These are phyloP conservation scores for Venturia canescens DNA, from an alignment of 1,140 invertebrate genomes.

Conservation along the genomic window DNA sequence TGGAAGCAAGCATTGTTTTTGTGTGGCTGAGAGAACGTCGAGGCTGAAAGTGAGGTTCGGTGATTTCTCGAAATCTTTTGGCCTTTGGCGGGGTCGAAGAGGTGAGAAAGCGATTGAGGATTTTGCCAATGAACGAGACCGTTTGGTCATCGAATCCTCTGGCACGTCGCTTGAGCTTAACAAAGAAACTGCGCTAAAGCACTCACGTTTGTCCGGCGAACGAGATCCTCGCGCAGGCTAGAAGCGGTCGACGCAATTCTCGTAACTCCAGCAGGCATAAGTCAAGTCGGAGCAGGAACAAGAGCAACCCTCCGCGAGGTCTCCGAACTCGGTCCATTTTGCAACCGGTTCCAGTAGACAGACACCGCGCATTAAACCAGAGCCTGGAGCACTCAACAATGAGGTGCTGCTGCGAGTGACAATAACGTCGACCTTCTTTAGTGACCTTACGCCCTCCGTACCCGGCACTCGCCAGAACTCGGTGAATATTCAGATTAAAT, in stretches of 20 bases:
- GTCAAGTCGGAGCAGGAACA: conserved; percentile 22
- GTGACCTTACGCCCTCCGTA: conserved; percentile 18
- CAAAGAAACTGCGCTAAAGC: background rate
- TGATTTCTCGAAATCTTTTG: no score
- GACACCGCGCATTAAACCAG: background rate
- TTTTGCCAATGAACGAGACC: no score
- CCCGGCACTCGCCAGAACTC: background rate
- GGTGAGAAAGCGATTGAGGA: no score
- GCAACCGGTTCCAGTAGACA: conserved; percentile 39
- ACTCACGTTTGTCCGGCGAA: conserved; percentile 13
- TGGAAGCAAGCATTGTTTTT: no score
- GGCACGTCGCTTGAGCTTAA: no score
- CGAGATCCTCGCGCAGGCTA: conserved; percentile 18
- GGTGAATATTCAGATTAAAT: conserved; percentile 41
- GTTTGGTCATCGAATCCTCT: no score
- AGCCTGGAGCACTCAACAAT: background rate
- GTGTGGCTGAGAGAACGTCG: no score
- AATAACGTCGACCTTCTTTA: conserved; percentile 40
- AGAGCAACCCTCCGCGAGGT: conserved; percentile 38
- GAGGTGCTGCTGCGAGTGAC: conserved; percentile 41
- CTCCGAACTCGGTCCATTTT: conserved; percentile 44
- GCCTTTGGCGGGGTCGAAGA: no score
- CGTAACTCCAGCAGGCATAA: background rate
- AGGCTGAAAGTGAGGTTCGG: no score
- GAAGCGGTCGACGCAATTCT: background rate